Conservation (phyloP, 2,888 invertebrate species). For the Campopleginae sp. region DNA sequence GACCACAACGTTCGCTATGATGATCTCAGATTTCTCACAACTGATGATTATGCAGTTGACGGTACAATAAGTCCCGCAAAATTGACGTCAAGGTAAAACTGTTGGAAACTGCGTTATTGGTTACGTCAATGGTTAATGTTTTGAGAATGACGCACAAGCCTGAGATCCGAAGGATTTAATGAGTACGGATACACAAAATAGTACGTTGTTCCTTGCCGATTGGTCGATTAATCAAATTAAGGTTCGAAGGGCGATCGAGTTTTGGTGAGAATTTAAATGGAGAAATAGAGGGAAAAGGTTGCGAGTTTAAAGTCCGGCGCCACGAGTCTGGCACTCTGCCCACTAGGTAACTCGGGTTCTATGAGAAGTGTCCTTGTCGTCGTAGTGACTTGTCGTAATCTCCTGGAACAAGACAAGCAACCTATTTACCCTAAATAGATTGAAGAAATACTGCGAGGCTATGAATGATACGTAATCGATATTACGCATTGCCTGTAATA, state of each 20-base stretch:
- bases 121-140: neutral
- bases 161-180: neutral
- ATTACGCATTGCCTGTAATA: neutral
- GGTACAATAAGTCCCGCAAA: neutral
- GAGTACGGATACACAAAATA: neutral
- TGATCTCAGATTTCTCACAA: conserved; percentile 9
- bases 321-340: conserved; percentile 23
- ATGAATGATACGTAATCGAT: conserved; percentile 11
- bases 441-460: neutral
- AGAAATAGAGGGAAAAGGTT: neutral
- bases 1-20: neutral
- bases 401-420: conserved; percentile 2
- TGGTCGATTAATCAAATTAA: neutral
- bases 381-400: neutral
- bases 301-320: neutral
- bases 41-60: neutral
- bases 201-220: neutral
- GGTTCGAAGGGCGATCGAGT: neutral
- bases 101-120: neutral
- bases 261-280: neutral
- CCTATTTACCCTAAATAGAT: conserved; percentile 17
- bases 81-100: conserved; percentile 3
- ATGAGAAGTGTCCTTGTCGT: neutral
- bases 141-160: neutral
- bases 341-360: neutral